A percentile compares a stretch with the other conserved stretches of the same genome.
Conservation (phyloP, 2,888 invertebrate species). For the Globia sparganii region DNA sequence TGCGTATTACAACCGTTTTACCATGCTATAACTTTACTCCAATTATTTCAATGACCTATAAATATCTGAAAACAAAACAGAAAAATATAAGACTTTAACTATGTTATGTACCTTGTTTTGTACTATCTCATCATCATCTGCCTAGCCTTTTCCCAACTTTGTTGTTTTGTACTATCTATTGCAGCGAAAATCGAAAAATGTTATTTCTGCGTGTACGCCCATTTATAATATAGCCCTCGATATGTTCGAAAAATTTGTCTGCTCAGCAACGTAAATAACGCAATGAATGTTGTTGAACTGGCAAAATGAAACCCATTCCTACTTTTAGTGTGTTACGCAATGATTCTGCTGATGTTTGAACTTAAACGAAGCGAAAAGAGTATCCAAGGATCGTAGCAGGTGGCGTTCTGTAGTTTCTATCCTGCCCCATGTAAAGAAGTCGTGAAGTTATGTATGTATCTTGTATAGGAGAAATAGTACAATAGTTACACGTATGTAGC, state of each 20-base stretch:
- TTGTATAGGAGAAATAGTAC: conserved; percentile 34
- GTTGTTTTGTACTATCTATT: no score
- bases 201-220: no score
- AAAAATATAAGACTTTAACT: no score
- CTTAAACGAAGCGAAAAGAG: neutral
- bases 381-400: neutral
- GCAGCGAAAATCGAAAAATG: no score
- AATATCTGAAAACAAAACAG: no score
- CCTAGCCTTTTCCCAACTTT: no score
- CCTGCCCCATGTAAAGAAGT: neutral
- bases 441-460: neutral
- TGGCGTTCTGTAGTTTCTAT: neutral
- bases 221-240: no score
- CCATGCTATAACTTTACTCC: no score
- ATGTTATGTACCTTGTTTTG: no score
- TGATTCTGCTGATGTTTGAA: neutral
- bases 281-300: neutral
- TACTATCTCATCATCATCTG: no score
- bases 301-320: neutral
- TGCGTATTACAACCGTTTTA: no score
- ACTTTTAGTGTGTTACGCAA: neutral
- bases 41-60: no score
- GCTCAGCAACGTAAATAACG: neutral
- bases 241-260: neutral
- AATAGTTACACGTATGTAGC: conserved; percentile 16